Evolutionary conservation across 1,140 invertebrate genomes (phyloP).

Genomic region (Nephotettix cincticeps): DNA sequence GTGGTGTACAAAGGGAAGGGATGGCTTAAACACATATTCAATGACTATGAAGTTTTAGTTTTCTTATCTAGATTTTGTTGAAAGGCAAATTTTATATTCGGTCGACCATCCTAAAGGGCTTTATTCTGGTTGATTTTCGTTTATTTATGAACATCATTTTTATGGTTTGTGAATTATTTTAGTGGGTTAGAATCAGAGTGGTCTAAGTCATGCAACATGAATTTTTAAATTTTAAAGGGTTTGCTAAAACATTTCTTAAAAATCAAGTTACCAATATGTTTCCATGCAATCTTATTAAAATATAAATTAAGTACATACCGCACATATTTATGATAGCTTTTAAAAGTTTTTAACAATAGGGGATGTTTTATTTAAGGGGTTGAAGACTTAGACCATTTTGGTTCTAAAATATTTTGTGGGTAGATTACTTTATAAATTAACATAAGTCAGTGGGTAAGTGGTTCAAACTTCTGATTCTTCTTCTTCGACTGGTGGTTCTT

Average conservation of each 20-base stretch:
- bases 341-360: neutral
- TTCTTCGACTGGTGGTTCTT: neutral
- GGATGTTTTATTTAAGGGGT: neutral
- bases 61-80: too few relatives aligned
- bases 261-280: neutral
- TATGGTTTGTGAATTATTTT: too few relatives aligned
- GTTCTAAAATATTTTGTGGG: neutral
- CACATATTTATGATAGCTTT: neutral
- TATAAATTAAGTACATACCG: neutral
- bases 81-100: too few relatives aligned
- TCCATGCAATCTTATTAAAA: neutral
- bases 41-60: too few relatives aligned
- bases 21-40: too few relatives aligned
- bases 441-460: neutral
- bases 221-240: neutral
- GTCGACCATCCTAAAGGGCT: too few relatives aligned
- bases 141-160: too few relatives aligned
- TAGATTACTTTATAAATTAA: neutral
- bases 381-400: conserved; percentile 7
- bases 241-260: neutral
- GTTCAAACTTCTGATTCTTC: too few relatives aligned
- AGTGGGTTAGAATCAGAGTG: conserved; percentile 2
- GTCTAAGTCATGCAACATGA: neutral
- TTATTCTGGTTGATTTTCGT: too few relatives aligned
- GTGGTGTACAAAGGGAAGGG: too few relatives aligned